Base-by-base conservation (phyloP, 2,888 invertebrate genomes). In the Agriopis aurantiaria region DNA sequence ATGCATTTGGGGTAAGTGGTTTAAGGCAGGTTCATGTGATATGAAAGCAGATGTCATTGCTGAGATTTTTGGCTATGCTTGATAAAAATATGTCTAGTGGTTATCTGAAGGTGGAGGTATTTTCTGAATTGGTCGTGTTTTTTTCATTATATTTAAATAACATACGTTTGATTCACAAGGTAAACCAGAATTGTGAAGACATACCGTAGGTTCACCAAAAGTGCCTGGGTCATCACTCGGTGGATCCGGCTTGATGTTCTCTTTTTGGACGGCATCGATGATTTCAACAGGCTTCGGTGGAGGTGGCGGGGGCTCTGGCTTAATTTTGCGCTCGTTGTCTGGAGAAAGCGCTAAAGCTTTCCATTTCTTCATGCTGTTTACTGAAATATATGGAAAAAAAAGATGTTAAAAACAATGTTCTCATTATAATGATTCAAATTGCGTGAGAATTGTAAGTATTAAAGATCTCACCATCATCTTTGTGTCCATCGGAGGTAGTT, bases 341-440 rank as follows among this genome's bases (percentile, higher is more conserved):
- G 96, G 96, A 17, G 96, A 96, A 81, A 97, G 95, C 75, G 96
- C 96, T 57, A 96, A 96, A 60, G 96, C 97, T 88, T 97, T 97
- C 97, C 97, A 97, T 91, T 97, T 97, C 80, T 96, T 95, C 80
- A 97, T 91, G 61, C 96, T 95, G 77, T 96, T 95, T 17, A 85
- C 95, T 87, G 91, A 45, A 79, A 52, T 9, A 52, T 6, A 52
- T 33, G 14, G 4, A 11, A 23, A 0, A n/a, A 52, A 49, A 55
- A 40, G 0, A 40, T 40, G 3, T 33, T 40, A n/a, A n/a, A 40
- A 11, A 1, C 9, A 33, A 11, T 33, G 33, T 12, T 55, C 0
- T 1, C 11, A 3, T 55, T 8, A 6, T 33, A 23, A 10, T n/a
- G 51, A 4, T 51, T 14, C 10, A 12, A 8, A 41, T 40, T 12